phyloP scores from a whole-genome alignment of 2,888 invertebrate genomes.

The Nudaria mundana region DNA sequence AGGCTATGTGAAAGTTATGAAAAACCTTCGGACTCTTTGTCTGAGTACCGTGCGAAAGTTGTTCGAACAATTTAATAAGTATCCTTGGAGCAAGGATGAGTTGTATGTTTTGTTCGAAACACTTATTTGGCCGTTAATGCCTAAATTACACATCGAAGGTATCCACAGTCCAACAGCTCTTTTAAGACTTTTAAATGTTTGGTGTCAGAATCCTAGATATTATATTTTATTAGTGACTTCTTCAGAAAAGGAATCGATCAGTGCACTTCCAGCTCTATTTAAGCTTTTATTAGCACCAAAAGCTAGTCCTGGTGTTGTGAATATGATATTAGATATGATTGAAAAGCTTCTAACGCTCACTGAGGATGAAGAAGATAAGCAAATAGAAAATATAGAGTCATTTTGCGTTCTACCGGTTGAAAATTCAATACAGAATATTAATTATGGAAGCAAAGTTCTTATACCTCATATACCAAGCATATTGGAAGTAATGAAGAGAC shows the following conservation, averaged over 20 bases:
- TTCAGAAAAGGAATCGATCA: conserved; percentile 67
- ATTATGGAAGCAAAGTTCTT: conserved; percentile 87
- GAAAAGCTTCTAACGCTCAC: conserved; percentile 86
- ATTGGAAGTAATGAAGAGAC: conserved; percentile 85
- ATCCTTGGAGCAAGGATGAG: conserved; percentile 86
- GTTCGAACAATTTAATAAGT: conserved; percentile 89
- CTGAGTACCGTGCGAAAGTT: conserved; percentile 85
- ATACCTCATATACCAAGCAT: conserved; percentile 87
- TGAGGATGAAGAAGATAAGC: conserved; percentile 79
- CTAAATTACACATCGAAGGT: conserved; percentile 89
- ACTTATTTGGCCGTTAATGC: conserved; percentile 90
- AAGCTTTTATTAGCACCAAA: conserved; percentile 86
- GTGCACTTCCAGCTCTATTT: conserved; percentile 85
- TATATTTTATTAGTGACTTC: conserved; percentile 86
- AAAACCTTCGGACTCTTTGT: conserved; percentile 83
- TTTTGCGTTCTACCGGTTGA: conserved; percentile 52
- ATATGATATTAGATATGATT: conserved; percentile 86
- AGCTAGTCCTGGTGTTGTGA: conserved; percentile 84
- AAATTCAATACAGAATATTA: conserved; percentile 68
- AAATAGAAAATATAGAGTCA: conserved; percentile 59
- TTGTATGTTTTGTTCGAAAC: conserved; percentile 88
- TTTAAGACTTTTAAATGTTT: conserved; percentile 88
- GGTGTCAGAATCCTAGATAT: conserved; percentile 91
- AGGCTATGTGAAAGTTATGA: conserved; percentile 84
- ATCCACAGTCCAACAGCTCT: conserved; percentile 91